Base-by-base conservation (phyloP, 2,797 vertebrate species). In the Pristis pectinata region DNA sequence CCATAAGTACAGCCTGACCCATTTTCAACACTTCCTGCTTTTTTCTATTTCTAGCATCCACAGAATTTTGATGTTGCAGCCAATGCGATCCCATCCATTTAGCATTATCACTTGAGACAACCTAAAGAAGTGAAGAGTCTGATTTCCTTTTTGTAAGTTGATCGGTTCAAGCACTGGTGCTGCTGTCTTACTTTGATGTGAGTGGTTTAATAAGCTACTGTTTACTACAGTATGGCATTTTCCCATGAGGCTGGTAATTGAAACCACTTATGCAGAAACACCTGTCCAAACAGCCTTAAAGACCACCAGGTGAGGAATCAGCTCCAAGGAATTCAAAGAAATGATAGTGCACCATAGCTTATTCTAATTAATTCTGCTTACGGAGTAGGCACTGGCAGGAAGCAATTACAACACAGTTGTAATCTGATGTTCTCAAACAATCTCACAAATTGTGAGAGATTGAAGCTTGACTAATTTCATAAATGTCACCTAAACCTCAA, bases 231-330 rank as follows among this genome's bases (percentile, higher is more conserved):
- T 41, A 67, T 27, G 17, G 87, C 30, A 24, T 87, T 37, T 41
- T 41, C 87, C 59, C n/a, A n/a, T 22, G 59, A 22, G 59, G 4
- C 9, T 24, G 61, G 17, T 67, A 91, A 67, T 67, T 91, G 59
- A 67, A 67, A 41, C 61, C 61, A 67, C 19, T 67, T 67, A 67
- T 67, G 87, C n/a, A 64, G 87, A 61, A 91, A 67, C 61, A 41
- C 59, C n/a, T 91, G 87, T 91, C n/a, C 19, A 91, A 91, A 61
- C 61, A 37, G 61, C 59, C 59, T n/a, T 41, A n/a, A 64, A 67
- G 87, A 91, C 59, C n/a, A 91, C 61, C 59, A 91, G 87, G 61
- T 22, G 87, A 41, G n/a, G 37, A 91, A 91, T 67, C 61, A 24
- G n/a, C 61, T 91, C 59, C n/a, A 24, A 91, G 59, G 59, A 22